Conservation (phyloP, 1,140 invertebrate genomes). For the Aleiodes sp. region DNA sequence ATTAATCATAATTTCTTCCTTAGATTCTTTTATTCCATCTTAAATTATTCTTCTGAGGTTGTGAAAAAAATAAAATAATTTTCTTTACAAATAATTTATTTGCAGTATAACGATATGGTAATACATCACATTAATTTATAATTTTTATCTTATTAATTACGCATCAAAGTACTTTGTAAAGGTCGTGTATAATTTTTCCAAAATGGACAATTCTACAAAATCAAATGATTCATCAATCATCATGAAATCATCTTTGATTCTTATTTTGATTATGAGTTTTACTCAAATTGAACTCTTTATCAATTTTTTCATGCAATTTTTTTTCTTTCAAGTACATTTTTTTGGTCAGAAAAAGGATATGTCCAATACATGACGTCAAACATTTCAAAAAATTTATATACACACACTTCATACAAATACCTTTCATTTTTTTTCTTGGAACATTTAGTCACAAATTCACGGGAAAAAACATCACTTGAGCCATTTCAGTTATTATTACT, state of each 20-base stretch:
- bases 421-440: neutral
- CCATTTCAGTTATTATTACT: neutral
- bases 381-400: too few relatives aligned
- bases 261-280: neutral
- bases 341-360: conserved; percentile 7
- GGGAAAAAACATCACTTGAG: neutral
- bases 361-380: neutral
- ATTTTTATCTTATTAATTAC: conserved; percentile 18
- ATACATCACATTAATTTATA: conserved; percentile 32
- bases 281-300: neutral
- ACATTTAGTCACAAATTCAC: neutral
- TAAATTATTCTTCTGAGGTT: neutral
- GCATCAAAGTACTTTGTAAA: conserved; percentile 25
- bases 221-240: neutral
- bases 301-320: too few relatives aligned
- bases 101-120: conserved; percentile 28
- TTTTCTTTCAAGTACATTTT: too few relatives aligned
- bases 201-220: conserved; percentile 19
- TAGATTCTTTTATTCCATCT: neutral
- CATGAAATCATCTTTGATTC: neutral
- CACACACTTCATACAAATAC: too few relatives aligned
- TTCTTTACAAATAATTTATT: conserved; percentile 34
- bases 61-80: neutral
- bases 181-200: conserved; percentile 33
- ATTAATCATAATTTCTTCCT: too few relatives aligned